These are phyloP conservation scores for Oryzias dopingdopingensis DNA, from an alignment of 2,797 vertebrate genomes.

Conservation along the genomic window DNA sequence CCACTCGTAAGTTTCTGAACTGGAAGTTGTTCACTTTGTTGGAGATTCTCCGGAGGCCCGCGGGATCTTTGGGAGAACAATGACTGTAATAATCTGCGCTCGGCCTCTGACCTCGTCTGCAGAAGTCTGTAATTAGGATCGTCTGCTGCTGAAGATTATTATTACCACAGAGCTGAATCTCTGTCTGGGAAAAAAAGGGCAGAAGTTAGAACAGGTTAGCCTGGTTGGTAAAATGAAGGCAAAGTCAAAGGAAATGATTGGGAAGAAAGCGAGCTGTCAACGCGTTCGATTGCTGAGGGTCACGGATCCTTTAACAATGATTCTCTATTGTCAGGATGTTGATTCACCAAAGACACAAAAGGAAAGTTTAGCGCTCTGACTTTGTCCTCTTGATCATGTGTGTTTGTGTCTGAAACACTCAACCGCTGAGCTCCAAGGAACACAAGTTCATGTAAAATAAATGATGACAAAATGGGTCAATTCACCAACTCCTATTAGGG, in stretches of 20 bases:
- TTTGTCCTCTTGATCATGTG: too few species aligned
- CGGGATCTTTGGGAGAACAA: slow-evolving; percentile 54
- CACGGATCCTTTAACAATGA: slow-evolving; percentile 22
- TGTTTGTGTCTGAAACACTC: too few species aligned
- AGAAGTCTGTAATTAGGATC: slow-evolving; percentile 52
- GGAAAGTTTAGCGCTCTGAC: background rate
- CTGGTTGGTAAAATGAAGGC: background rate
- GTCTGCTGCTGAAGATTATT: slow-evolving; percentile 43
- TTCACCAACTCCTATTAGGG: too few species aligned
- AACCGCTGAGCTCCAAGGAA: too few species aligned
- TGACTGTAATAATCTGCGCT: slow-evolving; percentile 54
- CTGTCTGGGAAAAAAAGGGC: background rate
- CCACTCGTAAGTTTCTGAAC: slow-evolving; percentile 38
- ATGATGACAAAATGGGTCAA: too few species aligned
- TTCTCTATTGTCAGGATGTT: slow-evolving; percentile 38
- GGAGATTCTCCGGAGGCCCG: slow-evolving; percentile 40
- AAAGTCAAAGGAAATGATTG: slow-evolving; percentile 28
- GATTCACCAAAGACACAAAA: slow-evolving; percentile 11
- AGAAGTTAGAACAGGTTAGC: slow-evolving; percentile 6
- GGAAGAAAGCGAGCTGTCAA: slow-evolving; percentile 17
- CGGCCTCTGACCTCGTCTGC: slow-evolving; percentile 53
- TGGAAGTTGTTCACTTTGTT: slow-evolving; percentile 42
- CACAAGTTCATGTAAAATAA: too few species aligned
- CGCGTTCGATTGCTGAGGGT: slow-evolving; percentile 36
- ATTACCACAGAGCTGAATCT: slow-evolving; percentile 26